Evolutionary conservation across 2,113 vertebrate genomes (phyloP), one percentile per base, ranked within the genome.

Genomic region (Saguinus imperator): DNA sequence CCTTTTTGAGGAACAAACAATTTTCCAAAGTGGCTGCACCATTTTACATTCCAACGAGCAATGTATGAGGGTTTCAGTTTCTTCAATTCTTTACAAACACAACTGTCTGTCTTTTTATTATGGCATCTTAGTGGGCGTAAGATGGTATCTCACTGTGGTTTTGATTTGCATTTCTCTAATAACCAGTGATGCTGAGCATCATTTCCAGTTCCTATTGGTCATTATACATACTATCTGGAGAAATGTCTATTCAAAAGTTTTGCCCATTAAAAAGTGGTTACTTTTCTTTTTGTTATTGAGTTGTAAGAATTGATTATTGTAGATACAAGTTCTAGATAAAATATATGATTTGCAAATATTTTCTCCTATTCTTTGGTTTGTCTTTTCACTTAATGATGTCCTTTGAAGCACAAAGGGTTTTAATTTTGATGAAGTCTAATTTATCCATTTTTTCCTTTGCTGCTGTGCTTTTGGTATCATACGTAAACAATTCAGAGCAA

Each of bases 281-380:
- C 52, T 37, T 70, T 11, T 57, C 27, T 48, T 87, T 89, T 64
- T n/a, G 70, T 1, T 61, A 37, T 52, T 84, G 57, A 94, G 66
- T 43, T 90, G 13, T 75, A 82, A 68, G 37, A 82, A 87, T 75
- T 66, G 4, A 13, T 87, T 86, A 43, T 57, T 92, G 14, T 43
- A 90, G 29, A 52, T 82, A 23, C 0, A 86, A 68, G 10, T 86
- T 32, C 55, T 32, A 43, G 32, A 45, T 96, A 18, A 75, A 45
- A 68, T 86, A 68, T 11, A 92, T 57, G 68, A 82, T 55, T 82
- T 82, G 43, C 80, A 94, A 92, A 89, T 80, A 55, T 96, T 82
- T 93, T 77, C 32, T 83, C 10, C 23, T 32, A 87, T 64, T 84
- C 29, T 50, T 12, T 37, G 45, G 5, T 17, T 61, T 76, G 2